Percentiles rank a stretch among this genome's conserved stretches.
Conservation (phyloP, 2,113 vertebrate species). For the Saguinus midas region DNA sequence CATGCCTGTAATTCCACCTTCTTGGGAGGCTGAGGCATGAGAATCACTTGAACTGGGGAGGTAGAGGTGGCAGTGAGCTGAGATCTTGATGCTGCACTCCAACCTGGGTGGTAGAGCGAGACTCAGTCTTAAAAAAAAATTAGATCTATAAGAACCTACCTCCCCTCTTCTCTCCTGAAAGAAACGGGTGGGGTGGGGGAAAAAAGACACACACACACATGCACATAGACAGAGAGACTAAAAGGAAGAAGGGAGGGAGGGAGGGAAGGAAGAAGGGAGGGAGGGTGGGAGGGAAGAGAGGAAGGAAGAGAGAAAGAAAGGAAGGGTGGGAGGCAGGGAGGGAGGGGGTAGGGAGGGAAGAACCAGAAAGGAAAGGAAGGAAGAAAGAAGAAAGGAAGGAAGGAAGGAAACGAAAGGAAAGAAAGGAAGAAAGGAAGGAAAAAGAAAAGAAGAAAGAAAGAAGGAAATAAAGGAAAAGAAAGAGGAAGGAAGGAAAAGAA, state of each 20-base stretch:
- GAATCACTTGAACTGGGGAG: no score
- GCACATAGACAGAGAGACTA: no score
- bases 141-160: not conserved
- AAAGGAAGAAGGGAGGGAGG: rapidly evolving
- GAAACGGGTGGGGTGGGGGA: not conserved
- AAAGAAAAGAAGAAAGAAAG: rapidly evolving
- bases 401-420: rapidly evolving
- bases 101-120: no score
- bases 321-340: no score
- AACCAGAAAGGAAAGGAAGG: no score
- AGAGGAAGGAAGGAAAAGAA: not conserved
- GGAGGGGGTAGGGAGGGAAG: rapidly evolving
- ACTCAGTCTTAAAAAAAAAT: no score
- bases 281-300: rapidly evolving
- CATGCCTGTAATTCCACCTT: no score
- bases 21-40: no score
- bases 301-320: rapidly evolving
- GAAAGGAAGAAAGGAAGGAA: rapidly evolving
- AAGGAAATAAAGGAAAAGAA: not conserved
- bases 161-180: not conserved
- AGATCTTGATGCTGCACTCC: no score
- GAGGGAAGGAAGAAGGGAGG: rapidly evolving
- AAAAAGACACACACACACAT: rapidly evolving
- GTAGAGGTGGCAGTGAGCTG: no score
- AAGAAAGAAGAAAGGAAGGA: rapidly evolving